Base-by-base conservation (phyloP, 2,888 invertebrate species). In the Monopis laevigella region DNA sequence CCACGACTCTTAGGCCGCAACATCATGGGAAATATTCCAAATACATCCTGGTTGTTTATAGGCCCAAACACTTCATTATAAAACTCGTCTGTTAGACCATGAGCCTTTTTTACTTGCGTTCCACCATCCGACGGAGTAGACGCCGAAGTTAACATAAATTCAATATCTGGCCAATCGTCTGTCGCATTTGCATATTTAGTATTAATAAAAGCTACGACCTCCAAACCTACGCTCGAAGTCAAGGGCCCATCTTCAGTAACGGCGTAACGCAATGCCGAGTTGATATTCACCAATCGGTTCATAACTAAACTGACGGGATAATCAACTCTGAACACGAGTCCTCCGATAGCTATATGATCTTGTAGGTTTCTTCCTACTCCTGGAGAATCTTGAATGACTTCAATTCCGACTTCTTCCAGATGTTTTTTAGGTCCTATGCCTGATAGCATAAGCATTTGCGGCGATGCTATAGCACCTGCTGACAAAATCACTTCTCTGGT, bases 131-230 rank as follows among this genome's bases (percentile, higher is more conserved):
- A 91, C 38, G 86, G 88, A 0, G 91, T 90, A 0, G 91, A 90
- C 1, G 90, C 86, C 17, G 93, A 90, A 0, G 92, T 90, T 69
- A 94, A 75, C 91, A 95, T 94, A 56, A 94, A 92, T 59, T 93
- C 93, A 46, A 95, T 92, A 57, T 95, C 95, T 0, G 95, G 94
- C 92, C 93, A 94, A 61, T 95, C 94, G 42, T 93, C 92, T 0
- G 88, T 84, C 41, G 87, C 82, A 58, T 94, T 95, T 0, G 92
- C 92, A 59, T 93, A 94, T 67, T 93, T 94, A 0, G 94, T 93
- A 18, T 89, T 88, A 40, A 95, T 89, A 59, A 96, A 96, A 0
- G 90, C 93, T 0, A 93, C 90, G 0, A 92, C 90, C 70, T 96
- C 96, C 43, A 96, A 77, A 0, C 93, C 95, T 16, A 94, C 85